A percentile compares a stretch with the other conserved stretches of the same genome.
Conservation (phyloP, 2,888 invertebrate genomes). For the Epistrophe eligans region DNA sequence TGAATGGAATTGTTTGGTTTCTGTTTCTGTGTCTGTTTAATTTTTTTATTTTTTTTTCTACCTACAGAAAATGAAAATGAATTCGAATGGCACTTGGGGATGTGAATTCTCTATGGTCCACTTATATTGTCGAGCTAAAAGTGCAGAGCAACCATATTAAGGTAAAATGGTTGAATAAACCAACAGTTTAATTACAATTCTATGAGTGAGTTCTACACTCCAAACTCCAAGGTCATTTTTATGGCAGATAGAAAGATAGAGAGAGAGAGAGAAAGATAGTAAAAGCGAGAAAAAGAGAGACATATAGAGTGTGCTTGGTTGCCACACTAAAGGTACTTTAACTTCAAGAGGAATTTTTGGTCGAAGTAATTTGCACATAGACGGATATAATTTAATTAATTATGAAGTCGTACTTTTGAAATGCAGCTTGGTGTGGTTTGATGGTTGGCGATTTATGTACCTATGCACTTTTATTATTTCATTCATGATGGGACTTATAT, state of each 20-base stretch:
- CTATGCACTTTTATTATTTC: neutral
- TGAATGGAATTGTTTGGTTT: constrained; percentile 50
- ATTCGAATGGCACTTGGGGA: constrained; percentile 14
- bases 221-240: constrained; percentile 35
- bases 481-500: neutral
- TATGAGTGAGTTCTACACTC: constrained; percentile 11
- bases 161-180: constrained; percentile 49
- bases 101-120: constrained; percentile 45
- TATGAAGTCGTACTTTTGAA: constrained; percentile 23
- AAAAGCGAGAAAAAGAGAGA: neutral
- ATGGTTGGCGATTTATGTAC: neutral
- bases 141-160: constrained; percentile 72
- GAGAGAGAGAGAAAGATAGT: too few relatives aligned
- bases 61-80: constrained; percentile 29
- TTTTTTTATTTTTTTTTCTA: neutral
- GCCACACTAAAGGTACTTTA: constrained; percentile 4
- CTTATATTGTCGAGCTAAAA: constrained; percentile 59
- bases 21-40: neutral
- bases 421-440: neutral
- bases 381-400: constrained; percentile 34
- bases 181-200: constrained; percentile 38
- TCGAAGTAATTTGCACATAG: constrained; percentile 25
- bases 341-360: constrained; percentile 31
- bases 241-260: neutral
- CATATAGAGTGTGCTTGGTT: neutral